Conservation (phyloP, 2,797 vertebrate genomes). For the Pseudomugil tenellus region DNA sequence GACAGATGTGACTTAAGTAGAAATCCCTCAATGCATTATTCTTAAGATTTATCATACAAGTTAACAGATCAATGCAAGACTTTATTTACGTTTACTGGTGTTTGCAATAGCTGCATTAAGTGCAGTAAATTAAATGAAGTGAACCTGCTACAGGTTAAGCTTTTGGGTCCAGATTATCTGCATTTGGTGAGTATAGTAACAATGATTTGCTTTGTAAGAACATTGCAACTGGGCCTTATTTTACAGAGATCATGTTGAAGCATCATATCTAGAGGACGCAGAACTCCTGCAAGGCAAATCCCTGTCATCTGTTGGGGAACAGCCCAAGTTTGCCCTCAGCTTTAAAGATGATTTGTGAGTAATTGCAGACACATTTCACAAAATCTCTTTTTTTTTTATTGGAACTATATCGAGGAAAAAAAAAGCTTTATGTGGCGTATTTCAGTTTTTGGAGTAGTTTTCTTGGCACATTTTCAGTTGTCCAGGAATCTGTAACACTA, state of each 20-base stretch:
- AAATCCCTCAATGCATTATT: constrained; percentile 9
- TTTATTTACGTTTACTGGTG: background rate
- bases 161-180: background rate
- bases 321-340: constrained; percentile 83
- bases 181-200: background rate
- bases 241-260: constrained; percentile 83
- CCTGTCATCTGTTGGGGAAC: constrained; percentile 65
- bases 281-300: constrained; percentile 57
- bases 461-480: background rate
- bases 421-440: too few species aligned
- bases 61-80: background rate
- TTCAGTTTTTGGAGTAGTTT: too few species aligned
- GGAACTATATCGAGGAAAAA: too few species aligned
- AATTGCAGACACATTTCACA: background rate
- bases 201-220: constrained; percentile 16
- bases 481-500: background rate
- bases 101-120: too few species aligned
- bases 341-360: constrained; percentile 90
- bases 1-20: constrained; percentile 47
- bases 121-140: too few species aligned
- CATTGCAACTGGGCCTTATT: constrained; percentile 10
- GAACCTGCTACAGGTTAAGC: background rate
- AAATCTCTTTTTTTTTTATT: background rate
- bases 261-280: constrained; percentile 86
- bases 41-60: background rate